Evolutionary conservation across 1,140 invertebrate species (phyloP).

Genomic region (Drosophila ercepeae): DNA sequence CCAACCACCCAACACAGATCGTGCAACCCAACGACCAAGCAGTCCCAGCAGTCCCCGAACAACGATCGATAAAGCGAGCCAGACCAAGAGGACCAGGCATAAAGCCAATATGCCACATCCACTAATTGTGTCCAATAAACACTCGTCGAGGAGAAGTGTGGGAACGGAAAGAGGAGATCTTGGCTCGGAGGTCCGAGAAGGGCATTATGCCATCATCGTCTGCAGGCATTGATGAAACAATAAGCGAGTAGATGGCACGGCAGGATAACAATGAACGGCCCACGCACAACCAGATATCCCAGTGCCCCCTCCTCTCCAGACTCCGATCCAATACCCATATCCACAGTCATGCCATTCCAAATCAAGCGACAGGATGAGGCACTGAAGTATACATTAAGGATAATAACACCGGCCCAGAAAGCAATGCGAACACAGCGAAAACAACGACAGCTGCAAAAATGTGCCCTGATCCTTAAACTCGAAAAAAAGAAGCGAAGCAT

Average conservation of each 20-base stretch:
- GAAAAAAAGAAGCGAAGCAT: constrained; percentile 72
- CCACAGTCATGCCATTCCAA: constrained; percentile 13
- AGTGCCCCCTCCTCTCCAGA: constrained; percentile 3
- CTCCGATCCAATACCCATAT: constrained; percentile 14
- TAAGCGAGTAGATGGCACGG: constrained; percentile 74
- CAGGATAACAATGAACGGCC: constrained; percentile 75
- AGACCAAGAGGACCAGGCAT: too few relatives aligned
- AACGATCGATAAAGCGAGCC: constrained; percentile 11
- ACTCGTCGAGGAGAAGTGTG: constrained; percentile 54
- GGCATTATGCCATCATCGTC: constrained; percentile 79
- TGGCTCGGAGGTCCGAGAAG: constrained; percentile 10
- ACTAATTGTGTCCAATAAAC: constrained; percentile 81
- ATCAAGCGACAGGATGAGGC: constrained; percentile 65
- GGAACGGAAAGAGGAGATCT: constrained; percentile 50
- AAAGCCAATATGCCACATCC: constrained; percentile 76
- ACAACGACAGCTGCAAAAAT: constrained; percentile 83
- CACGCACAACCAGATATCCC: constrained; percentile 64
- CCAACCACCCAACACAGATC: constrained; percentile 19
- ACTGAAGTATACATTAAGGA: constrained; percentile 82
- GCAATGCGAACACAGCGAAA: constrained; percentile 65
- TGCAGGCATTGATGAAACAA: constrained; percentile 81
- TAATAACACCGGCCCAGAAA: constrained; percentile 80
- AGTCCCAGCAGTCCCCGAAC: background rate
- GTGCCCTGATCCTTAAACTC: constrained; percentile 81
- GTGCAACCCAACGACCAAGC: background rate